A percentile compares a stretch with the other conserved stretches of the same genome.
Evolutionary conservation across 2,797 vertebrate genomes (phyloP).

Genomic region (Anableps anableps): DNA sequence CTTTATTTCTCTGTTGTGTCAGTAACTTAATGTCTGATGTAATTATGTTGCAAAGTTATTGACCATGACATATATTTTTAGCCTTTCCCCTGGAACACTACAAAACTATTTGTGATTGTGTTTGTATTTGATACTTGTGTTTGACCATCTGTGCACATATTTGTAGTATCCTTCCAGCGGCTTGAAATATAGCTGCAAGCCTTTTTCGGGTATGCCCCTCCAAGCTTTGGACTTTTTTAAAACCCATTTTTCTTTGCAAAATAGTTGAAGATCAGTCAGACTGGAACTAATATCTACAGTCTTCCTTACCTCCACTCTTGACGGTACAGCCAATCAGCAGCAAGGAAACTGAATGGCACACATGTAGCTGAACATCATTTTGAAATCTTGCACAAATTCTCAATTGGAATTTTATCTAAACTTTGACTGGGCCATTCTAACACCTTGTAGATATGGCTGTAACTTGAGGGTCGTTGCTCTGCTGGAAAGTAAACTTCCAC

Average conservation of each 20-base stretch:
- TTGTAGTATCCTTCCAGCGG: neutral
- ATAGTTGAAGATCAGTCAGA: neutral
- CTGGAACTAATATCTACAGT: too few relatives aligned
- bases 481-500: neutral
- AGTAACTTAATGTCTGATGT: neutral
- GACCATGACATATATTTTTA: neutral
- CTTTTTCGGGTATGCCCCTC: too few relatives aligned
- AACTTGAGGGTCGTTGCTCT: neutral
- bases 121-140: neutral
- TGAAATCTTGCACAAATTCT: neutral
- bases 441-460: neutral
- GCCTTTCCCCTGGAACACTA: neutral
- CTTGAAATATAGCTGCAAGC: neutral
- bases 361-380: neutral
- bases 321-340: too few relatives aligned
- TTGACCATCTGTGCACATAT: neutral
- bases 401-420: neutral
- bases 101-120: neutral
- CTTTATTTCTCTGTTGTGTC: slow-evolving; percentile 7
- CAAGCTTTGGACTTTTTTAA: too few relatives aligned
- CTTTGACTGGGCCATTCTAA: neutral
- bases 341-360: too few relatives aligned
- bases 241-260: neutral
- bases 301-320: too few relatives aligned
- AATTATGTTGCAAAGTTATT: slow-evolving; percentile 7